A percentile compares a stretch with the other conserved stretches of the same genome.
Conservation (phyloP, 2,113 vertebrate species). For the Sceloporus undulatus region DNA sequence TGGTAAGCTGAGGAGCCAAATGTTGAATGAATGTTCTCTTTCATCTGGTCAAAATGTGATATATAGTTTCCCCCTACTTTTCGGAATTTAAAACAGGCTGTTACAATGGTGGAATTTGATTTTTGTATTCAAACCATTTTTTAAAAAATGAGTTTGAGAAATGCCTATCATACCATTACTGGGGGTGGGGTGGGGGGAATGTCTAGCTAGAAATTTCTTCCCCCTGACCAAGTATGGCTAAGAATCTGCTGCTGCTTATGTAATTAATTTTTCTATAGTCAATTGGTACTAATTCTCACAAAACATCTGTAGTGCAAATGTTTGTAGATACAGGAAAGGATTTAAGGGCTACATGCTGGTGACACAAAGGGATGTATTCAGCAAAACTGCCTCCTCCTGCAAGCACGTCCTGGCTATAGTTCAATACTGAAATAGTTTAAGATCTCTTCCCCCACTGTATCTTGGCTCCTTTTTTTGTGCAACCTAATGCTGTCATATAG, state of each 20-base stretch:
- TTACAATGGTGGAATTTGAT: not conserved
- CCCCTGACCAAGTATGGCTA: not conserved
- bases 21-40: not conserved
- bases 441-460: not conserved
- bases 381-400: not conserved
- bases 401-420: not conserved
- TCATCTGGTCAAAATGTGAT: not conserved
- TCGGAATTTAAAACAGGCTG: not conserved
- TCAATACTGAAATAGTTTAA: not conserved
- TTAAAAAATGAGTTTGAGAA: not conserved
- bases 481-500: not conserved
- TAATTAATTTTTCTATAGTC: conserved; percentile 2
- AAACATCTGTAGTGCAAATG: not conserved
- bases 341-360: not conserved
- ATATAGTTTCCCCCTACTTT: not conserved
- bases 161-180: not conserved
- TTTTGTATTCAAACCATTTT: not conserved
- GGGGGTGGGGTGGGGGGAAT: not conserved
- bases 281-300: conserved; percentile 9
- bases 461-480: not conserved
- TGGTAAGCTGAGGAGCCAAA: not conserved
- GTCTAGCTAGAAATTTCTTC: not conserved
- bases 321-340: not conserved
- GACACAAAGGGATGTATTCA: not conserved
- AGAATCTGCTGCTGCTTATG: not conserved